Evolutionary conservation across 2,888 invertebrate species (phyloP).

Genomic region (Ligdia adustata): DNA sequence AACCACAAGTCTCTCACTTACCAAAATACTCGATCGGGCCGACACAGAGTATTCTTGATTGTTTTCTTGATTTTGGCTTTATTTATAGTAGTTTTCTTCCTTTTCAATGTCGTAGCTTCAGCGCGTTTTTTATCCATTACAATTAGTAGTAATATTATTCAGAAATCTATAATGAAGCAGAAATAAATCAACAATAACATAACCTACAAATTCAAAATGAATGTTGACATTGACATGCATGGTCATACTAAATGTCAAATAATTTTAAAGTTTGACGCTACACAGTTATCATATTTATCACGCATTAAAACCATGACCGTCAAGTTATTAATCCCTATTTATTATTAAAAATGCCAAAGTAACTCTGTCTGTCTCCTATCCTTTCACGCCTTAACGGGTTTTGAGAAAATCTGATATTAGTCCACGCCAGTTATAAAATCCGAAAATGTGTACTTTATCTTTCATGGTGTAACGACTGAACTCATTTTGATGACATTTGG

Average conservation of each 20-base stretch:
- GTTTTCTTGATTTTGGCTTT: constrained; percentile 76
- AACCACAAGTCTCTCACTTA: constrained; percentile 29
- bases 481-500: too few relatives aligned
- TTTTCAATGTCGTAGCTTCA: constrained; percentile 59
- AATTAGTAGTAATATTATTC: neutral
- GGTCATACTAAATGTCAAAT: neutral
- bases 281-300: too few relatives aligned
- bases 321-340: too few relatives aligned
- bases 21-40: constrained; percentile 71
- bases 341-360: too few relatives aligned
- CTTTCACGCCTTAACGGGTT: too few relatives aligned
- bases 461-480: too few relatives aligned
- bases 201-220: constrained; percentile 1
- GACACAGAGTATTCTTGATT: constrained; percentile 71
- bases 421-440: too few relatives aligned
- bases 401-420: too few relatives aligned
- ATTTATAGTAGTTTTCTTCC: constrained; percentile 58
- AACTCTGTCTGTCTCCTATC: too few relatives aligned
- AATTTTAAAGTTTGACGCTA: too few relatives aligned
- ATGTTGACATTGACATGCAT: neutral
- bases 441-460: too few relatives aligned
- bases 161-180: neutral
- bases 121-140: constrained; percentile 34
- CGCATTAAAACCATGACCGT: too few relatives aligned
- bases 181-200: neutral